A percentile compares a stretch with the other conserved stretches of the same genome.
phyloP scores from a whole-genome alignment of 2,113 vertebrate species.

The Geococcyx californianus region DNA sequence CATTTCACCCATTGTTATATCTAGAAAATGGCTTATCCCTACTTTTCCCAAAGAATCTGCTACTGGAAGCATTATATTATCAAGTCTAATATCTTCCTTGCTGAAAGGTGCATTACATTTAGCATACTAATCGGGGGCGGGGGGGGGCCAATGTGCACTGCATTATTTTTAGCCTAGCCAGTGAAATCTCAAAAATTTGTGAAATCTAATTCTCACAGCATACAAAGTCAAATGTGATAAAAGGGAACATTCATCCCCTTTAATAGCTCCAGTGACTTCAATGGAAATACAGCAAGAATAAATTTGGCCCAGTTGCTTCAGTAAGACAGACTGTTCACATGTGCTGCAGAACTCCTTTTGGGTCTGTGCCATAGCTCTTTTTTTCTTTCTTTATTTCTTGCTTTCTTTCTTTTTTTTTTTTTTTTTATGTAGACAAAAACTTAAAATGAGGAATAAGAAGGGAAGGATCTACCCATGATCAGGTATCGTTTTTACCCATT shows the following conservation, averaged over 20 bases:
- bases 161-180: not conserved
- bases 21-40: not conserved
- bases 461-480: not conserved
- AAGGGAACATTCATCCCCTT: not conserved
- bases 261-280: constrained; percentile 41
- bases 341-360: constrained; percentile 37
- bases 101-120: not conserved
- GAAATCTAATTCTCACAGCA: not conserved
- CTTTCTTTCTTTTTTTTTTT: not conserved
- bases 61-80: not conserved
- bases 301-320: constrained; percentile 1
- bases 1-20: not conserved
- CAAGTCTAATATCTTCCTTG: not conserved
- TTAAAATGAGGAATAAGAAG: not conserved
- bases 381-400: not conserved
- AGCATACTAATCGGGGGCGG: not conserved
- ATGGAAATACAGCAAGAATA: constrained; percentile 36
- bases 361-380: not conserved
- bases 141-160: not conserved
- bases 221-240: constrained; percentile 31
- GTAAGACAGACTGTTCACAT: constrained; percentile 49
- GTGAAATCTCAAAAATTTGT: constrained; percentile 22
- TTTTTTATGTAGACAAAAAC: not conserved
- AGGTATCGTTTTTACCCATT: not conserved
- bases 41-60: not conserved